Percentiles rank a stretch among this genome's conserved stretches.
Conservation (phyloP, 2,797 vertebrate genomes). For the Nyctalus aviator region DNA sequence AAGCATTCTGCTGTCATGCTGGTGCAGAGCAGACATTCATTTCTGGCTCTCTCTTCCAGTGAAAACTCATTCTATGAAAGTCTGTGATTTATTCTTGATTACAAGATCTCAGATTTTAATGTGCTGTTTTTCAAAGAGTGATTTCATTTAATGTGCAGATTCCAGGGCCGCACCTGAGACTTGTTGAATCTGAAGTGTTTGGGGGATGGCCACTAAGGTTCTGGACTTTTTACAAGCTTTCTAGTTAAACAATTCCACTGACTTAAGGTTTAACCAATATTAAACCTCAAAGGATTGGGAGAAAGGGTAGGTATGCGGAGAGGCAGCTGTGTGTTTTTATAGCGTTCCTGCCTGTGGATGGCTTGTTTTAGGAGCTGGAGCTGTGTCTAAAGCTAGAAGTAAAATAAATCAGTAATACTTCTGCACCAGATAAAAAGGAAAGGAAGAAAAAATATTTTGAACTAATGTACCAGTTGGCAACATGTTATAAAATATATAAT, state of each 20-base stretch:
- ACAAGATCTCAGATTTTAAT: not conserved
- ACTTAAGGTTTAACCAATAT: not conserved
- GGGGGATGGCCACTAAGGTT: not conserved
- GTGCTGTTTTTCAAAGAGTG: not conserved
- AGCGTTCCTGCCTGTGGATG: not conserved
- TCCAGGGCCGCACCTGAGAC: rapidly evolving
- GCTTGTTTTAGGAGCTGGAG: not conserved
- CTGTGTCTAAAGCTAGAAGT: not conserved
- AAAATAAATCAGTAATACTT: not conserved
- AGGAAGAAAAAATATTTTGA: not conserved
- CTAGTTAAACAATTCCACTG: not conserved
- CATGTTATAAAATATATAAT: not conserved
- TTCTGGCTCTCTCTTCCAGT: not conserved
- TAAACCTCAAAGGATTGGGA: not conserved
- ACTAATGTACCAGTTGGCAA: not conserved
- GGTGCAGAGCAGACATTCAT: not conserved
- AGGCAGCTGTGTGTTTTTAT: not conserved
- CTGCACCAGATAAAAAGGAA: not conserved
- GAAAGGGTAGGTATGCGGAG: not conserved
- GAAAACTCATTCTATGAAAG: not conserved
- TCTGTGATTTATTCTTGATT: not conserved
- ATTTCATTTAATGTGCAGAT: not conserved
- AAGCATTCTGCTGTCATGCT: not conserved
- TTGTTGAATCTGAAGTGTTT: not conserved
- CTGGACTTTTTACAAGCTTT: not conserved